A percentile compares a stretch with the other conserved stretches of the same genome.
These are phyloP conservation scores for Marronus borbonicus DNA, from an alignment of 2,888 invertebrate species.

Conservation along the genomic window DNA sequence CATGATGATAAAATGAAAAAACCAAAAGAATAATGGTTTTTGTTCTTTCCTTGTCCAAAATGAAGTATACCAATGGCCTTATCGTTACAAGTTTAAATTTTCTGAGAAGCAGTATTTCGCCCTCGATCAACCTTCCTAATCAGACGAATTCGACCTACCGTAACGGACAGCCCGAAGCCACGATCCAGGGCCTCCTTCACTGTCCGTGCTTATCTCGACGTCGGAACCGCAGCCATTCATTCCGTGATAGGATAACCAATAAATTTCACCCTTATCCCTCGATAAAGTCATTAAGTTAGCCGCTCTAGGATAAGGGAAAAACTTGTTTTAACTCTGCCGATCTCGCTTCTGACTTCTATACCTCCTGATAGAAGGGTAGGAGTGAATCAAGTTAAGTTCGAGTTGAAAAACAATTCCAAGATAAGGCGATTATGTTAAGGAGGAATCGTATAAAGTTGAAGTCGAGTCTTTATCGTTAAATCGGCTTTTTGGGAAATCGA, in stretches of 20 bases:
- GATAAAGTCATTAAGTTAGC: constrained; percentile 25
- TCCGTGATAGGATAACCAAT: constrained; percentile 3
- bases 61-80: no score
- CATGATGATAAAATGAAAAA: no score
- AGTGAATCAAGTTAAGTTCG: background rate
- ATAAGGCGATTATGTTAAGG: constrained; percentile 15
- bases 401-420: background rate
- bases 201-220: background rate
- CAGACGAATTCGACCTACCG: no score
- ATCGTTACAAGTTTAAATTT: no score
- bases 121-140: no score
- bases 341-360: background rate
- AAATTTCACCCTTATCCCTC: constrained; percentile 10
- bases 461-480: constrained; percentile 16
- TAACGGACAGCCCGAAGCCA: no score
- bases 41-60: no score
- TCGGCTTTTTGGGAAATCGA: background rate
- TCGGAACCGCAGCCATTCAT: background rate
- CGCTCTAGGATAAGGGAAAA: constrained; percentile 5
- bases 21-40: no score
- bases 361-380: background rate
- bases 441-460: constrained; percentile 9
- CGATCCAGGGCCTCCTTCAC: background rate
- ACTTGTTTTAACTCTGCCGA: constrained; percentile 27
- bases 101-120: no score